Conservation (phyloP, 1,140 invertebrate species). For the Rhizoglyphus robini region DNA sequence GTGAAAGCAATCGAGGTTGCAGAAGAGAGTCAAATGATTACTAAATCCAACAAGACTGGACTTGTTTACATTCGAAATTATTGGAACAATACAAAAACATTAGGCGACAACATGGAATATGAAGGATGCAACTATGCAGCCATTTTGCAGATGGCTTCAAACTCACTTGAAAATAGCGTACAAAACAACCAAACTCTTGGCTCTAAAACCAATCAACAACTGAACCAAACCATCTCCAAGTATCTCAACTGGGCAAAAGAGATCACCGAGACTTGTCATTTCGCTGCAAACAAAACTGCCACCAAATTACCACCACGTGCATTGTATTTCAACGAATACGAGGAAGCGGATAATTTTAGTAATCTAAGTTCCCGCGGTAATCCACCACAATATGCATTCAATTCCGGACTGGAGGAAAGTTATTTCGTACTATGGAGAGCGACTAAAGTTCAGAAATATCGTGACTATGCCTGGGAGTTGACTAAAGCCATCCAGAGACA, state of each 20-base stretch:
- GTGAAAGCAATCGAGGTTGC: background rate
- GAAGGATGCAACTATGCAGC: background rate
- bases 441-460: background rate
- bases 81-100: background rate
- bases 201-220: too few species aligned
- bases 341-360: too few species aligned
- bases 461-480: background rate
- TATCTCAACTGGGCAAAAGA: background rate
- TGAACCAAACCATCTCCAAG: background rate
- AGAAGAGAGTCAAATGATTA: background rate
- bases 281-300: background rate
- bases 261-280: background rate
- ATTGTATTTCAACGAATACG: background rate
- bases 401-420: constrained; percentile 2
- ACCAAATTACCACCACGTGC: background rate
- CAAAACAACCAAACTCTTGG: too few species aligned
- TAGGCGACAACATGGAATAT: background rate
- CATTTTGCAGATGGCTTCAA: background rate
- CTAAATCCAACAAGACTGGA: background rate
- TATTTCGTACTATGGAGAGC: background rate
- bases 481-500: background rate
- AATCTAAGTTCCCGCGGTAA: too few species aligned
- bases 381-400: background rate
- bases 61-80: background rate
- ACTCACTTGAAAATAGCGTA: background rate